Evolutionary conservation across 2,888 invertebrate genomes (phyloP), one percentile per base, ranked within the genome.

Genomic region (Nineta flava): DNA sequence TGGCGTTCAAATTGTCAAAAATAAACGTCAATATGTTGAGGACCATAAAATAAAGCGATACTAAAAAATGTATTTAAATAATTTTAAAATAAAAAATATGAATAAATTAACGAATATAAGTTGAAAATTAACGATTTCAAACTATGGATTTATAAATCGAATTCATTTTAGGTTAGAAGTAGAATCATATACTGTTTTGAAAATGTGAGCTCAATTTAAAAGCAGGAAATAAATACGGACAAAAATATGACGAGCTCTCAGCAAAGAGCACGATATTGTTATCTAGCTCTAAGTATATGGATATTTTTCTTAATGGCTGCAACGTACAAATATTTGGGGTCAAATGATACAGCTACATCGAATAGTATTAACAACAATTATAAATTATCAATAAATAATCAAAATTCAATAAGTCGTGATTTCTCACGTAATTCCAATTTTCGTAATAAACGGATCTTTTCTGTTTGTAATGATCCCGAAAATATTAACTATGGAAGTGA

Each of bases 251-350:
- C 38, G 6, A 38, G 38, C 16, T 72, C 76, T 57, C 85, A 86
- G 61, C 84, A 83, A 62, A 75, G 83, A 60, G 85, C 87, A 31
- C 74, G 87, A 61, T 86, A 87, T 61, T 87, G 87, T 68, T 87
- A 87, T 62, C 69, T 87, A 57, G 76, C 87, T 51, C 77, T 87
- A 69, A 85, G 80, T 65, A 63, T 87, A 55, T 87, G 87, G 87
- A 86, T 87, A 62, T 79, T 85, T 63, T 71, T 86, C 50, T 69
- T 87, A 21, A 79, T 87, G 54, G 83, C 82, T 58, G 85, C 84
- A 49, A 81, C 87, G 75, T 87, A 87, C 64, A 87, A 84, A 62
- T 87, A 83, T 58, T 79, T 83, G 64, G 76, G 79, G n/a, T 70
- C 70, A 35, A 73, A 49, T 16, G 45, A 49, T 34, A 44, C 13